Evolutionary conservation across 2,888 invertebrate genomes (phyloP).

Genomic region (Idaea dimidiata): DNA sequence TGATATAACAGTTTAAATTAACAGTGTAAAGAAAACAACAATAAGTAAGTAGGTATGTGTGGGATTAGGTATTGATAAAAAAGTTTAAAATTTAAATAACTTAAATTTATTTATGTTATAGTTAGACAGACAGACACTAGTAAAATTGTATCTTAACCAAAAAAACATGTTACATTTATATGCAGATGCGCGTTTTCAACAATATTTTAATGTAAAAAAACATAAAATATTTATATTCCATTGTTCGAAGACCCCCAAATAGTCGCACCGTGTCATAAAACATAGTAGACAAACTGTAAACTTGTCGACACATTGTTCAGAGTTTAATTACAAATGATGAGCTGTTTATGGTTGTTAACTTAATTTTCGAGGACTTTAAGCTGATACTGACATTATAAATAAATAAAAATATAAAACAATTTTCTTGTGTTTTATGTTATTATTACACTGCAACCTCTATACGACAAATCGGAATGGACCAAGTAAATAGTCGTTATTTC

Average conservation of each 20-base stretch:
- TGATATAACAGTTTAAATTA: too few species aligned
- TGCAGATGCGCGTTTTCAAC: neutral
- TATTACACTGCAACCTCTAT: too few species aligned
- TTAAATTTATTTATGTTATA: too few species aligned
- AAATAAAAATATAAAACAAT: too few species aligned
- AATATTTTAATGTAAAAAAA: neutral
- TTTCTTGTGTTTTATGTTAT: too few species aligned
- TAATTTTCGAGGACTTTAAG: neutral
- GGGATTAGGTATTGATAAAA: too few species aligned
- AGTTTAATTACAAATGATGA: neutral
- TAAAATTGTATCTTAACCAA: neutral
- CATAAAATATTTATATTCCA: neutral
- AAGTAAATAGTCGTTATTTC: too few species aligned
- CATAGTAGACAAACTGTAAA: neutral
- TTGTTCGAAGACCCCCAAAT: neutral
- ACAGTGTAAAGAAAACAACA: too few species aligned
- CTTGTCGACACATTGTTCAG: neutral
- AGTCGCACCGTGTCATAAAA: neutral
- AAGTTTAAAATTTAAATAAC: too few species aligned
- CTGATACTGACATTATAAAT: neutral
- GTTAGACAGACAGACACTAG: too few species aligned
- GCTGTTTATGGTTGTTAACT: neutral
- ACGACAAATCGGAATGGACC: too few species aligned
- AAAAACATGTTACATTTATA: neutral
- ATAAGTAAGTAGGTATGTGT: too few species aligned